Evolutionary conservation across 2,113 vertebrate genomes (phyloP), one percentile per base, ranked within the genome.

Genomic region (Silurus glanis): DNA sequence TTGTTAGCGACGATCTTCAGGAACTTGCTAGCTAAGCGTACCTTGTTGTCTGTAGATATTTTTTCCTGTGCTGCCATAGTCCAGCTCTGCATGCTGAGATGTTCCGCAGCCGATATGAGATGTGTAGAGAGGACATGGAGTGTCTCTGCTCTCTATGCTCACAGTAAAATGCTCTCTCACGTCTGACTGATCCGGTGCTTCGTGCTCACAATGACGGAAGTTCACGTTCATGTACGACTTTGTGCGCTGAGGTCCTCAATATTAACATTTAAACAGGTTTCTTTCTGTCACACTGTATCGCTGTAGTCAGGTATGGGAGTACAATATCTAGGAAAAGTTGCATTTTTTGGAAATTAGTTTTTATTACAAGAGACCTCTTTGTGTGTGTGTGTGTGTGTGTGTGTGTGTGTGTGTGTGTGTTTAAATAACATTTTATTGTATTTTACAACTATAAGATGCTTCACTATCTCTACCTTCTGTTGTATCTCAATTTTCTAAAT

Each of bases 401-500:
- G 37, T 66, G 45, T 82, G 17, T 61, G 55, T 80, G 58, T 62
- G 79, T 66, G 47, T 51, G 80, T 66, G 45, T 82, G 49, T 82
- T 25, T 47, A 53, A 53, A 16, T 14, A 64, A 51, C 10, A 64
- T 75, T 23, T 61, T 25, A 64, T 12, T 64, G n/a, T 28, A 56
- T 21, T 75, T n/a, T 45, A 71, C 14, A 51, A 1, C 21, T 49
- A 5, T 74, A 23, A 74, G 45, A 23, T 23, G 5, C 25, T 28
- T 67, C 45, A 51, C 16, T 28, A 23, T 75, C 21, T 75, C 21
- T 51, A 51, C 72, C 17, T 53, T 49, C 7, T 21, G 37, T 49
- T 74, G 47, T 25, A 47, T 74, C 17, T 74, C 8, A 71, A 1
- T 13, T 67, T n/a, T 45, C 0, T 16, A 51, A 53, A 74, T 74